Evolutionary conservation across 2,797 vertebrate genomes (phyloP).

Genomic region (Philypnodon macrostomus): DNA sequence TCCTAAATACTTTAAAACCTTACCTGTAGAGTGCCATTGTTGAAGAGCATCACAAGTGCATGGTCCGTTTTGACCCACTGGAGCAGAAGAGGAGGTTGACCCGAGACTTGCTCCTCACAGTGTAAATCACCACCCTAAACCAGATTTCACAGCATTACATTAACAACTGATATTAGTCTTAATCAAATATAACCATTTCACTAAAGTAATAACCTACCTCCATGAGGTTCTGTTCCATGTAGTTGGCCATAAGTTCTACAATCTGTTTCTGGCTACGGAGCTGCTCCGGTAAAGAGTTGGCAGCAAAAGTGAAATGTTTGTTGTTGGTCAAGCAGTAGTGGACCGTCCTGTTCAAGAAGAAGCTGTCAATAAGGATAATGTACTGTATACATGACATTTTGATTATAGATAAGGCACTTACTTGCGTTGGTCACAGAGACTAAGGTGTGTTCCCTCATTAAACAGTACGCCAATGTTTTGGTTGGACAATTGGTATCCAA

Average conservation of each 20-base stretch:
- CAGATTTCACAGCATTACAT: background rate
- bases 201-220: constrained; percentile 77
- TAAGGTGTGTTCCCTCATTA: constrained; percentile 94
- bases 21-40: constrained; percentile 93
- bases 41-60: constrained; percentile 96
- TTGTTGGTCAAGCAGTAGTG: constrained; percentile 94
- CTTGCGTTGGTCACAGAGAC: constrained; percentile 88
- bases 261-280: constrained; percentile 89
- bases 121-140: constrained; percentile 89
- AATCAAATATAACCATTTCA: background rate
- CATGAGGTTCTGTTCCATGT: constrained; percentile 98
- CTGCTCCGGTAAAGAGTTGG: constrained; percentile 84
- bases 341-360: constrained; percentile 78
- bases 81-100: constrained; percentile 82
- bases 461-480: constrained; percentile 92
- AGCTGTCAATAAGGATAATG: background rate
- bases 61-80: constrained; percentile 98
- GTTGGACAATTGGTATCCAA: constrained; percentile 97
- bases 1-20: background rate
- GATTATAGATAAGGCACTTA: constrained; percentile 57
- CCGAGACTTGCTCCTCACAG: constrained; percentile 69
- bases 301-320: constrained; percentile 88
- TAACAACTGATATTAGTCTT: background rate
- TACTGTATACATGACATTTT: background rate
- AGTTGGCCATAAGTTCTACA: constrained; percentile 89